Conservation (phyloP, 2,113 vertebrate species). For the Centropus unirufus region DNA sequence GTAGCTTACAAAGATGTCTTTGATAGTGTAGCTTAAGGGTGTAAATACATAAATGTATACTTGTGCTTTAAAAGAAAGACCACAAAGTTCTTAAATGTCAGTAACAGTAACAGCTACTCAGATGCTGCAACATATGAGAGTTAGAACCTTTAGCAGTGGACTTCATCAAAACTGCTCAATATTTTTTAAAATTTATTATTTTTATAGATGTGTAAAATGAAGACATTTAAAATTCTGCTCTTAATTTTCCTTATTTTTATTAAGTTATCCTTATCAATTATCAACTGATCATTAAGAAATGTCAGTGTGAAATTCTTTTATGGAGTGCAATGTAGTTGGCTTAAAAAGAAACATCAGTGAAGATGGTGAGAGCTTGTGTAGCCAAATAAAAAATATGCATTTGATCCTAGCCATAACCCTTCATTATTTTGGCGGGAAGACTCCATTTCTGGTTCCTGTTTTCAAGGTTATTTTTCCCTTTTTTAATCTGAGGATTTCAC, state of each 20-base stretch:
- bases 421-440: background rate
- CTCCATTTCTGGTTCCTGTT: background rate
- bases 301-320: background rate
- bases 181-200: background rate
- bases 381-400: background rate
- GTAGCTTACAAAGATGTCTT: constrained; percentile 50
- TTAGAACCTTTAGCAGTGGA: background rate
- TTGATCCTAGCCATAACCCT: background rate
- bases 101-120: background rate
- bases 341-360: background rate
- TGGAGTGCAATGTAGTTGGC: background rate
- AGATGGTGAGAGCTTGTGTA: background rate
- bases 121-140: background rate
- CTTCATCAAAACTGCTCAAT: background rate
- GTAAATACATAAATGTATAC: constrained; percentile 34
- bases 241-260: background rate
- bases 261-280: background rate
- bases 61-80: background rate
- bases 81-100: background rate
- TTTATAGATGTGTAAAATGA: background rate
- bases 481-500: background rate
- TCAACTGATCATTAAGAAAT: background rate
- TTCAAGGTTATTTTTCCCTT: background rate
- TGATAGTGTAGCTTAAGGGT: constrained; percentile 42
- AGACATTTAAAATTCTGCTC: background rate